Evolutionary conservation across 2,888 invertebrate genomes (phyloP), one percentile per base, ranked within the genome.

Genomic region (Leucophenga montana): DNA sequence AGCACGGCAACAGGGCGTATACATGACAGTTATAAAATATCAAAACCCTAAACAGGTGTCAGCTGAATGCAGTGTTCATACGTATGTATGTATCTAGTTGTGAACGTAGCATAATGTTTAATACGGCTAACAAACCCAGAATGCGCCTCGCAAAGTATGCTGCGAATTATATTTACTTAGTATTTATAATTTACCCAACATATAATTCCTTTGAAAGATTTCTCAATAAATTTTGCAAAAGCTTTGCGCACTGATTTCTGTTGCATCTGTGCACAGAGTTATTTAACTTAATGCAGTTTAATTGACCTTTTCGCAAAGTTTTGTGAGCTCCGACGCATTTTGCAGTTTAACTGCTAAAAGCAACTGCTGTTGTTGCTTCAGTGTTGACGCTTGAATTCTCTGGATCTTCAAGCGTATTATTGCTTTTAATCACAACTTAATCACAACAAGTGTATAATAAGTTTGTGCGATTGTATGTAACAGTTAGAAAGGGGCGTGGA

Each of bases 261-360:
- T 71, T 67, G 71, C 69, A 69, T 71, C 67, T 69, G 11, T 2
- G 50, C 50, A 50, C 18, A 18, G 75, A 81, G 84, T 81, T 81
- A 84, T 84, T 82, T 80, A 81, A 84, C 82, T 81, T 83, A 81
- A 81, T 81, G 80, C 80, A 81, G 83, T 81, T 81, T 81, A 81
- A 81, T 81, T 81, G 84, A 81, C 82, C 84, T 82, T 82, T 80
- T 76, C 69, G 62, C 48, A 73, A 81, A 77, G 77, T 81, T 84
- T 48, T 82, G 80, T 75, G 22, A 64, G 44, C 22, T 64, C 78
- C 78, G 77, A 76, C 82, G 84, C 73, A 74, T 75, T 73, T 78
- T 78, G 78, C 80, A 73, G 74, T 66, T 59, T 14, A 54, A 56
- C 54, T 50, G 50, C 44, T 48, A 48, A 59, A 27, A 44, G 69